Evolutionary conservation across 1,140 invertebrate genomes (phyloP), one percentile per base, ranked within the genome.

Genomic region (Drosophila erecta): DNA sequence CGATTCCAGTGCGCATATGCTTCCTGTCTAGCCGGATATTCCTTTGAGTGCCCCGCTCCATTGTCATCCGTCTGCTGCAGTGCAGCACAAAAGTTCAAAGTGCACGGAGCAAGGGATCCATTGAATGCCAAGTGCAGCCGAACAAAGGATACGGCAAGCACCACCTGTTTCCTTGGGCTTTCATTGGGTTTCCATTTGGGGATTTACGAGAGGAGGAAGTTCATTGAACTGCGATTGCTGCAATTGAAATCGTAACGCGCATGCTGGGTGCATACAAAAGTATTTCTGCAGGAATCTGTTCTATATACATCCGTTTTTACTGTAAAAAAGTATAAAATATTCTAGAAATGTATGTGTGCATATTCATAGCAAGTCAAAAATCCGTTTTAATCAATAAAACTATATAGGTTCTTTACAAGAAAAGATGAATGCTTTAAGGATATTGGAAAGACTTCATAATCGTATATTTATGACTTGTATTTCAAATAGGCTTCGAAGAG

Each of bases 111-210:
- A 10, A 8, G 57, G 46, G 60, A 59, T 83, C 60, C 73, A 70
- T 69, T 71, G 44, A 74, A 58, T 87, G 57, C 80, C 72, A 67
- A 83, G 79, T 83, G 81, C 83, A 76, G 38, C 12, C 61, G 44
- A 69, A 89, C 76, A 87, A 87, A 80, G 85, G 84, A 87, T 66
- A 71, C 38, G 40, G 17, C 72, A 20, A 30, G 15, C 11, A 87
- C 83, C 84, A 87, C 84, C 84, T 87, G 84, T 87, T 87, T 87
- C 84, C 84, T 87, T 89, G 84, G 72, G 85, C 76, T 89, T 89
- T 89, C 72, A 64, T 73, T 71, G 43, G 20, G 46, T 35, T 27
- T 60, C 24, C 30, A 33, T 12, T n/a, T 43, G 14, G 43, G 38
- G 79, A 74, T 74, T 74, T 50, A 41, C 24, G 51, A 27, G 8